These are phyloP conservation scores for Zaprionus inermis DNA, from an alignment of 1,140 invertebrate species.

Conservation along the genomic window DNA sequence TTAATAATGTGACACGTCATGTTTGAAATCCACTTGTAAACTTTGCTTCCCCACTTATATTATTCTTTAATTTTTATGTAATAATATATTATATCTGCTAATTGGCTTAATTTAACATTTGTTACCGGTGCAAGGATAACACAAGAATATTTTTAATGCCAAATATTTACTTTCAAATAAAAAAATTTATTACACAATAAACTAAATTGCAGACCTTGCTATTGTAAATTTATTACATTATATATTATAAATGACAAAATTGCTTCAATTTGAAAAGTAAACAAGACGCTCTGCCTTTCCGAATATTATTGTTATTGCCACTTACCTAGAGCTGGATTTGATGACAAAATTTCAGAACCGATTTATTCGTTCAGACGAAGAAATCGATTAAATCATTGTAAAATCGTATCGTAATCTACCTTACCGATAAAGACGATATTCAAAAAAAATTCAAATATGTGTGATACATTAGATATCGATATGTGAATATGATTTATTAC, in stretches of 20 bases:
- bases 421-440: not conserved
- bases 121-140: not conserved
- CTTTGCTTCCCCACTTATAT: not conserved
- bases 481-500: not conserved
- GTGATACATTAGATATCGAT: not conserved
- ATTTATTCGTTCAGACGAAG: too few species aligned
- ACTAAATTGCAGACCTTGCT: not conserved
- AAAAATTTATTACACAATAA: not conserved
- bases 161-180: not conserved
- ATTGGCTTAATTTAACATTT: not conserved
- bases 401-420: too few species aligned
- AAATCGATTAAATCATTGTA: too few species aligned
- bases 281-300: not conserved
- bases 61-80: not conserved
- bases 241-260: not conserved
- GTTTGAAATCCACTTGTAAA: not conserved
- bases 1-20: slow-evolving; percentile 5
- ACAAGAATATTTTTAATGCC: not conserved
- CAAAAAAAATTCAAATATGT: not conserved
- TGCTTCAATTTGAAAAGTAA: not conserved
- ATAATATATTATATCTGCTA: not conserved
- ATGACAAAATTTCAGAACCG: too few species aligned
- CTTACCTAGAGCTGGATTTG: not conserved
- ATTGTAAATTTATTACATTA: not conserved
- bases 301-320: slow-evolving; percentile 9